Percentiles rank a stretch among this genome's conserved stretches.
Evolutionary conservation across 2,797 vertebrate genomes (phyloP).

Genomic region (Protonibea diacanthus): DNA sequence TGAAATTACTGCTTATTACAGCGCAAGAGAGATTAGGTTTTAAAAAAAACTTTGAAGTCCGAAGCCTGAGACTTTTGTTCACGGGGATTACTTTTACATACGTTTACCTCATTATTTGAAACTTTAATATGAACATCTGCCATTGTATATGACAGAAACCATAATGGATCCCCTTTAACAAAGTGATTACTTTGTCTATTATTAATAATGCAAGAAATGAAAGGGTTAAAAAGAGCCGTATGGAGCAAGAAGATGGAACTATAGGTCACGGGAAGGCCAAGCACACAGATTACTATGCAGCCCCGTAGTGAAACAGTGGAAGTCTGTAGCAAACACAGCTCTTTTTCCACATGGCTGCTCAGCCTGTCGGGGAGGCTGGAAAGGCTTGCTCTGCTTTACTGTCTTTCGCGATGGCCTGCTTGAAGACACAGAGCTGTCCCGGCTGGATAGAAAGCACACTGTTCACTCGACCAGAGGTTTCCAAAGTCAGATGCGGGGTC

Average conservation of each 20-base stretch:
- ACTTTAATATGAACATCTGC: too few species aligned
- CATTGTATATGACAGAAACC: too few species aligned
- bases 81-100: too few species aligned
- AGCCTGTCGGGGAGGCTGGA: conserved; percentile 61
- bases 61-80: too few species aligned
- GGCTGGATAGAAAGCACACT: conserved; percentile 36
- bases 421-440: conserved; percentile 49
- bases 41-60: too few species aligned
- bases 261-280: conserved; percentile 66
- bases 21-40: too few species aligned
- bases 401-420: conserved; percentile 51
- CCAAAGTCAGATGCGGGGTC: conserved; percentile 55
- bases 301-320: conserved; percentile 60
- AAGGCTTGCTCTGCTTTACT: conserved; percentile 57
- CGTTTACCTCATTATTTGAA: too few species aligned
- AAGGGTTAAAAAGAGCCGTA: conserved; percentile 41
- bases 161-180: too few species aligned
- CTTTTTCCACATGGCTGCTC: conserved; percentile 80
- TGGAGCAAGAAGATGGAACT: conserved; percentile 42
- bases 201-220: conserved; percentile 5
- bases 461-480: conserved; percentile 56
- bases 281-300: conserved; percentile 69
- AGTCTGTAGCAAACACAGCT: conserved; percentile 75
- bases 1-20: too few species aligned
- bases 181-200: conserved; percentile 13